Conservation (phyloP, 35 echinoderm and acorn worm species). For the Stichopus chloronotus region DNA sequence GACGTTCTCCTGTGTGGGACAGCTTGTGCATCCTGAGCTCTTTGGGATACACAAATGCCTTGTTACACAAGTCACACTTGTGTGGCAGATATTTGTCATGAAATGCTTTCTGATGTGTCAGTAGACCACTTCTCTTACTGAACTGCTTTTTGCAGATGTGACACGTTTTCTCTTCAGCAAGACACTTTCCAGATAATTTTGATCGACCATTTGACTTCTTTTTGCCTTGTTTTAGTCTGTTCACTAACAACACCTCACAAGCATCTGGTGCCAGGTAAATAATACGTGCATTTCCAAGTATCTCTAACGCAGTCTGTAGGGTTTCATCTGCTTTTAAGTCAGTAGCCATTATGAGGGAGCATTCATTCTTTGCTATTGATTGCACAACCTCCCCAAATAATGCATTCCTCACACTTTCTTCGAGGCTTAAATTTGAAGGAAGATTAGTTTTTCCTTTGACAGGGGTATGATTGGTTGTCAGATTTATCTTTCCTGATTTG, state of each 20-base stretch:
- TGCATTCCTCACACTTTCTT: conserved; percentile 41
- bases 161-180: conserved; percentile 20
- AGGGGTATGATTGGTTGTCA: neutral
- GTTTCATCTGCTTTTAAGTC: conserved; percentile 35
- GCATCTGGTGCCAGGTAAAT: conserved; percentile 51
- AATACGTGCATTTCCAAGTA: conserved; percentile 20
- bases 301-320: neutral
- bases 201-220: neutral
- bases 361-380: conserved; percentile 23
- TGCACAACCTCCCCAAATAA: conserved; percentile 51
- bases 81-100: conserved; percentile 45
- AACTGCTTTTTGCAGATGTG: conserved; percentile 32
- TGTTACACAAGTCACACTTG: conserved; percentile 54
- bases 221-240: conserved; percentile 19
- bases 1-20: conserved; percentile 44
- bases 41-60: conserved; percentile 59
- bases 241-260: conserved; percentile 52
- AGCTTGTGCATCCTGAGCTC: conserved; percentile 48
- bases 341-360: conserved; percentile 41
- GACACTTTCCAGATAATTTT: conserved; percentile 17
- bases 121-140: conserved; percentile 51
- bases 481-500: neutral
- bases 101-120: conserved; percentile 53
- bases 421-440: neutral
- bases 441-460: neutral